Evolutionary conservation across 2,797 vertebrate species (phyloP).

Genomic region (Australoheros facetus): DNA sequence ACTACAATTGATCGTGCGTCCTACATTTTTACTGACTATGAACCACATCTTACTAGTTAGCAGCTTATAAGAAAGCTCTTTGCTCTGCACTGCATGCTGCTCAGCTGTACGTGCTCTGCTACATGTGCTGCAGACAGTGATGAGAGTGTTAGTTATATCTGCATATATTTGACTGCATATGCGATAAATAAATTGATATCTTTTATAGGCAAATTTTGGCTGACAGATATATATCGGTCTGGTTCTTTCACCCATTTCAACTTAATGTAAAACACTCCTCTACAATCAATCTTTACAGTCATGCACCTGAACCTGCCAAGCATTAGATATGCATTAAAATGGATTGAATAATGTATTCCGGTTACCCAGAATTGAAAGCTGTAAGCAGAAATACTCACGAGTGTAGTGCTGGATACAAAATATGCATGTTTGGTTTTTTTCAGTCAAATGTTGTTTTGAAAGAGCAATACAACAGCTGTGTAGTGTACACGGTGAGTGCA

Average conservation of each 20-base stretch:
- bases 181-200: neutral
- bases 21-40: neutral
- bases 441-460: neutral
- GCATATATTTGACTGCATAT: neutral
- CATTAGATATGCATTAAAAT: constrained; percentile 49
- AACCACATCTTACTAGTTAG: neutral
- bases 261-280: neutral
- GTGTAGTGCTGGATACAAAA: neutral
- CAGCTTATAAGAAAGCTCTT: neutral
- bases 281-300: constrained; percentile 6
- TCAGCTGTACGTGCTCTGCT: neutral
- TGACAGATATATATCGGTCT: neutral
- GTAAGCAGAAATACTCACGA: neutral
- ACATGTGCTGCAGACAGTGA: neutral
- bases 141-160: neutral
- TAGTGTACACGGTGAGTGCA: neutral
- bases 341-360: constrained; percentile 20
- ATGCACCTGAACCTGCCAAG: constrained; percentile 12
- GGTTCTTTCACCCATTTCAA: neutral
- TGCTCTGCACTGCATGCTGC: neutral
- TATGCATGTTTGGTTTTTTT: neutral
- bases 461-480: neutral
- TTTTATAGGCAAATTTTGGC: neutral
- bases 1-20: constrained; percentile 20
- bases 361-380: constrained; percentile 5